Evolutionary conservation across 1,140 invertebrate genomes (phyloP), one percentile per base, ranked within the genome.

Genomic region (Bombus pascuorum): DNA sequence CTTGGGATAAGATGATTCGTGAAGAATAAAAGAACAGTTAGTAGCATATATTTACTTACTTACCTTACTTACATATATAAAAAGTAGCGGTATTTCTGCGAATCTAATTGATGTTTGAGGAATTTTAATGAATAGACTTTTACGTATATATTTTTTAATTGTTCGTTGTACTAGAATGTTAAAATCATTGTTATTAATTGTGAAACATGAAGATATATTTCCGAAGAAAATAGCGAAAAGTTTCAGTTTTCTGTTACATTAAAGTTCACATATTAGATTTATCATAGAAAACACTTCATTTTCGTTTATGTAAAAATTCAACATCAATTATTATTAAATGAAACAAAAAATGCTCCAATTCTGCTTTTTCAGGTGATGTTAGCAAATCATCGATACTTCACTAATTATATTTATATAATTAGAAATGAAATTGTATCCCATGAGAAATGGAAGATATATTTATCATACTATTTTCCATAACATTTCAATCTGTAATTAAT

Each of bases 21-120:
- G 22, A 28, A 39, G 70, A 39, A 71, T 37, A 71, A 71, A 71
- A 39, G 32, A 71, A 71, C 70, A 71, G 70, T 71, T 71, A 71
- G 22, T 39, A 37, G 10, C 37, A 28, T 28, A 28, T 71, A 71
- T 39, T 53, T 53, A 53, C 47, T 53, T 53, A 22, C 47, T 53
- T 53, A 53, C 5, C 47, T 53, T 22, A 22, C 47, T 25, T 39
- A 32, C 25, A 10, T 32, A 28, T 71, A 39, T 39, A 71, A 71
- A 71, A 71, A 28, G 70, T 71, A 71, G 37, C 70, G 70, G 70
- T 71, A 71, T 39, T 32, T 39, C 37, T 39, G 15, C 37, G 25
- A 39, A 8, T 39, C 2, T 39, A 71, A 71, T 71, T 71, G 32
- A 39, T 15, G 37, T 25, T 71, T 28, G 22, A 32, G 39, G 22